phyloP scores from a whole-genome alignment of 2,113 vertebrate genomes.

The Oryzias melastigma region DNA sequence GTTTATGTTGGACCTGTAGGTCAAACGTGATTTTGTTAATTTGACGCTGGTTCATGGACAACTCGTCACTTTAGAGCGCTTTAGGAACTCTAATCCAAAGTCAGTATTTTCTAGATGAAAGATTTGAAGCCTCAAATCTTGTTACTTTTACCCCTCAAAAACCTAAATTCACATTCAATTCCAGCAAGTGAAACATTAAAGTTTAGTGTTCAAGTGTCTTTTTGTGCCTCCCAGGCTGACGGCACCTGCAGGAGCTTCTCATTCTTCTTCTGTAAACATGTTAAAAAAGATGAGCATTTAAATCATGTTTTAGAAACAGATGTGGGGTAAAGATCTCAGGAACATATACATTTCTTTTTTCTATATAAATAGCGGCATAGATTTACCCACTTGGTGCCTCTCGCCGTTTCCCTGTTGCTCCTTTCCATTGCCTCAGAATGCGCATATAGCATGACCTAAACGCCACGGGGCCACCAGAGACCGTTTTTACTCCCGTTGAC shows the following conservation, averaged over 20 bases:
- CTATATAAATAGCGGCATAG: background rate
- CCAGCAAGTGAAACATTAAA: too few relatives aligned
- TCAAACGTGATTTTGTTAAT: too few relatives aligned
- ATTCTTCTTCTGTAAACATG: too few relatives aligned
- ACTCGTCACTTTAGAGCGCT: too few relatives aligned
- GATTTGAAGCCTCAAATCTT: background rate
- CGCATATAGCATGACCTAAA: conserved; percentile 52
- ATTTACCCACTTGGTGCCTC: conserved; percentile 27
- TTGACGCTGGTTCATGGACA: too few relatives aligned
- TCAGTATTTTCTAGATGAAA: background rate
- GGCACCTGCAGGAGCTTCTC: too few relatives aligned
- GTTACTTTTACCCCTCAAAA: background rate
- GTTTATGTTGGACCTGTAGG: too few relatives aligned
- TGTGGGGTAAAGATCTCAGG: background rate
- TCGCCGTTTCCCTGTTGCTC: conserved; percentile 10
- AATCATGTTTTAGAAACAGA: too few relatives aligned
- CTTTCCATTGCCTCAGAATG: conserved; percentile 66
- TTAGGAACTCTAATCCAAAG: background rate
- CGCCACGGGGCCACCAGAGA: conserved; percentile 53
- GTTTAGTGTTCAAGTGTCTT: too few relatives aligned
- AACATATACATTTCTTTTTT: conserved; percentile 25
- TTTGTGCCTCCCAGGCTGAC: too few relatives aligned
- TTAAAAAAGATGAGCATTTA: too few relatives aligned
- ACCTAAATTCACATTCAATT: too few relatives aligned
- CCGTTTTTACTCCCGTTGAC: conserved; percentile 56